Percentiles rank a stretch among this genome's conserved stretches.
phyloP scores from a whole-genome alignment of 2,888 invertebrate genomes.

The Lissocephala sabroskyi region DNA sequence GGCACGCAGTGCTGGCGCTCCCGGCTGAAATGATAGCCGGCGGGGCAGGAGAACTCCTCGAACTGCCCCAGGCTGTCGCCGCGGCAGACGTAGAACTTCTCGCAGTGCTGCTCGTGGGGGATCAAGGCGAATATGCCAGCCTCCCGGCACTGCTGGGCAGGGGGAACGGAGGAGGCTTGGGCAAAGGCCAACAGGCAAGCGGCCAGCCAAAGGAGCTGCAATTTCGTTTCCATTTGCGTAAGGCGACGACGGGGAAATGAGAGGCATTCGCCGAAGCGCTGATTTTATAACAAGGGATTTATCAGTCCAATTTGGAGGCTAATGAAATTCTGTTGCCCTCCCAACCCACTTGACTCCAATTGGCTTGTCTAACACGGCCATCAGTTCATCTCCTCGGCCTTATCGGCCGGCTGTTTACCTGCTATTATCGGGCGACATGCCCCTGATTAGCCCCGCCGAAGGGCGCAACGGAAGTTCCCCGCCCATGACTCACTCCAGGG shows the following conservation, averaged over 20 bases:
- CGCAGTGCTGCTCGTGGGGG: conserved; percentile 31
- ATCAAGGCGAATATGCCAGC: no score
- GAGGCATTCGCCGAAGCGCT: no score
- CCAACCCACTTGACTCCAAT: neutral
- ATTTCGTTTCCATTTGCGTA: no score
- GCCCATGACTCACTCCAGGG: neutral
- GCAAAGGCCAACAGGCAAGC: no score
- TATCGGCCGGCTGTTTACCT: neutral
- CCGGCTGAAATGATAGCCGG: conserved; percentile 30
- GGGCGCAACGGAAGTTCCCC: neutral
- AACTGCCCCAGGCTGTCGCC: conserved; percentile 18
- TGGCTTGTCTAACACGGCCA: neutral
- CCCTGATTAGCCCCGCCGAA: neutral
- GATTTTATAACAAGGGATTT: conserved; percentile 1
- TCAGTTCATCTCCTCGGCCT: neutral
- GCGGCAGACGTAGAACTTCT: conserved; percentile 44
- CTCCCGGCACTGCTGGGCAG: no score
- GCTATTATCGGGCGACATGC: neutral
- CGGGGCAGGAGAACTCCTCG: conserved; percentile 35
- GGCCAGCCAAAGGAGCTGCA: no score
- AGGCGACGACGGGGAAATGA: no score
- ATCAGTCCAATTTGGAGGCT: conserved; percentile 22
- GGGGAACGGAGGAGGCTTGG: no score
- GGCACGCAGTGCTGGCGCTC: conserved; percentile 21
- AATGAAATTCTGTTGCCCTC: conserved; percentile 38